Percentiles rank a stretch among this genome's conserved stretches.
These are phyloP conservation scores for Mormyrus proboscirostris DNA, from an alignment of 2,797 vertebrate species.

Conservation along the genomic window DNA sequence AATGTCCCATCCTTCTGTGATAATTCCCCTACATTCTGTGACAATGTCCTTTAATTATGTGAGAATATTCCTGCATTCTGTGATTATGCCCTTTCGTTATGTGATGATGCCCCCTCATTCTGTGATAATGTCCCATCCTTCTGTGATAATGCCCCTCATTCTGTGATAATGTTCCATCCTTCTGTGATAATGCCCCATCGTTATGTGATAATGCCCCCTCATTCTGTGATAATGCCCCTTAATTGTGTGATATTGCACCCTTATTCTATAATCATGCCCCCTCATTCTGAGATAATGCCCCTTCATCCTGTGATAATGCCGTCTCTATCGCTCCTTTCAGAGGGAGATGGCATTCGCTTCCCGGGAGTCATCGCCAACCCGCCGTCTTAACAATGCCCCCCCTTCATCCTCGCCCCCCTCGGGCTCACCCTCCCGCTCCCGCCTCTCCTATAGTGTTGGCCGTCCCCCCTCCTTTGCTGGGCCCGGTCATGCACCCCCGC, in stretches of 20 bases:
- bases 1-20: background rate
- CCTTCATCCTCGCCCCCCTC: constrained; percentile 74
- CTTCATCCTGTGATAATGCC: background rate
- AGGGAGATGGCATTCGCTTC: constrained; percentile 92
- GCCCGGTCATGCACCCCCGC: constrained; percentile 57
- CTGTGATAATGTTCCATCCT: background rate
- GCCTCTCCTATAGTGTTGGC: constrained; percentile 82
- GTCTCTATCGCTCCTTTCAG: constrained; percentile 46
- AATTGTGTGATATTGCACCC: background rate
- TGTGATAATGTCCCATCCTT: background rate
- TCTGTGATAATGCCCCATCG: background rate
- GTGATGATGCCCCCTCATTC: background rate
- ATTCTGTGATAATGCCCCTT: background rate
- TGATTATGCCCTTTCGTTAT: background rate
- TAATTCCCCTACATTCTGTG: background rate
- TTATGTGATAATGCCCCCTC: background rate
- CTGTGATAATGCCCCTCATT: background rate
- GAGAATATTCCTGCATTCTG: background rate
- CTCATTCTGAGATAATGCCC: background rate
- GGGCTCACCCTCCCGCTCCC: constrained; percentile 76
- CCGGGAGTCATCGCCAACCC: constrained; percentile 83
- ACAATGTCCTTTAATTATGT: background rate
- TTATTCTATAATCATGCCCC: background rate
- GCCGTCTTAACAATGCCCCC: constrained; percentile 81
- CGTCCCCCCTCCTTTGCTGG: constrained; percentile 87